Evolutionary conservation across 2,113 vertebrate genomes (phyloP), one percentile per base, ranked within the genome.

Genomic region (Scolopax mira): DNA sequence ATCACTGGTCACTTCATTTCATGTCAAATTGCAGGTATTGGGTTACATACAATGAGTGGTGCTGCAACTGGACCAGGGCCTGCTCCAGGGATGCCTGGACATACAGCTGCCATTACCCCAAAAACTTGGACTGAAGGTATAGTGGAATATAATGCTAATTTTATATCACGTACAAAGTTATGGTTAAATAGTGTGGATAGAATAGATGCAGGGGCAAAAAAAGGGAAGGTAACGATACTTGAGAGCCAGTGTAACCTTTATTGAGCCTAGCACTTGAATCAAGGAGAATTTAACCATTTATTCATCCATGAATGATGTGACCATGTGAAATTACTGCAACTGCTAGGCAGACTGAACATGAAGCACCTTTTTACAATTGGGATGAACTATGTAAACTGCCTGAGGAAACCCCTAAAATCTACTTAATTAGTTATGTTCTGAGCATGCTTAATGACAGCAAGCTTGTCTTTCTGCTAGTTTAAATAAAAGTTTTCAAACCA

Each of bases 121-220:
- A 98, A 99, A 95, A 97, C 98, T 7, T 99, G 98, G 98, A 72
- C 97, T 80, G 98, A 99, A 82, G 98, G 98, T 98, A 93, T 62
- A 80, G 35, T 2, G 3, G 51, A 58, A 4, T 77, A 14, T 61
- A 95, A 84, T 69, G 28, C 19, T 74, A 33, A 57, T 93, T 94
- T 89, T 67, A 10, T 64, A 15, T n/a, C 23, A 42, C 61, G 69
- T 69, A 48, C 78, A 75, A 74, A 72, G 16, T 73, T 84, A 57
- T 37, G 25, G 11, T 79, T 83, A 67, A 88, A 74, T 37, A 87
- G 35, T 42, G 7, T 65, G 25, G 18, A 15, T 39, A 30, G 62
- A 57, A 9, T 51, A 67, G 5, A 42, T 41, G 19, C 10, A 16
- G 48, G 24, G 41, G 25, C 27, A 31, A 42, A 31, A 31, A 37